Conservation (phyloP, 2,113 vertebrate species). For the Silurus glanis region DNA sequence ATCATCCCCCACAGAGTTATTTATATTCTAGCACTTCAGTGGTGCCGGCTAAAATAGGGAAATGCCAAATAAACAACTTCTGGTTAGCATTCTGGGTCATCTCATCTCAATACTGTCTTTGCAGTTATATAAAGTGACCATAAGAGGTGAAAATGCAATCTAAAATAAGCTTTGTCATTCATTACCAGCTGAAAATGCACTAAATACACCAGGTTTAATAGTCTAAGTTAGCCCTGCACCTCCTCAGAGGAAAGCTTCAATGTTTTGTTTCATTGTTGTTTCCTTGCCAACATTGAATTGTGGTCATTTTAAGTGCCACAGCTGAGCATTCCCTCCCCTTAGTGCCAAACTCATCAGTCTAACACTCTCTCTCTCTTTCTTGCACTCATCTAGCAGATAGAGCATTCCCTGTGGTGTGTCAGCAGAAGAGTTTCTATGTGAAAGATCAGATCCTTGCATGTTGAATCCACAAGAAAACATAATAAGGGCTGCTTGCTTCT, state of each 20-base stretch:
- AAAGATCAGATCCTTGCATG: slow-evolving; percentile 10
- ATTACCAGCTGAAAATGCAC: background rate
- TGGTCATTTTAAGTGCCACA: background rate
- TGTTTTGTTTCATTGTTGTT: background rate
- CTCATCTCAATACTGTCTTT: background rate
- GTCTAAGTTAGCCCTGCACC: background rate
- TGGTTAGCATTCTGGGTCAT: background rate
- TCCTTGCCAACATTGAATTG: background rate
- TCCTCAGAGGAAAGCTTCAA: slow-evolving; percentile 9
- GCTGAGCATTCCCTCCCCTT: background rate
- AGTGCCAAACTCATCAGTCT: background rate
- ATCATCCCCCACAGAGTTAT: background rate
- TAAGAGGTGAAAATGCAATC: background rate
- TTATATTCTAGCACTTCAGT: background rate
- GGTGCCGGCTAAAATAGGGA: background rate
- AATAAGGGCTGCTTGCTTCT: background rate
- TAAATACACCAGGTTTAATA: background rate
- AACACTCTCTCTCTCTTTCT: background rate
- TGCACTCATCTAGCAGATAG: background rate
- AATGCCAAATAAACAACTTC: slow-evolving; percentile 13
- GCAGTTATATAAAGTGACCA: background rate
- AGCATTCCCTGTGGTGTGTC: slow-evolving; percentile 18
- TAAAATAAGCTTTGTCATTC: background rate
- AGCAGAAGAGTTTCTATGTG: slow-evolving; percentile 14
- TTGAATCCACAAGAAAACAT: background rate